Evolutionary conservation across 2,888 invertebrate species (phyloP), one percentile per base, ranked within the genome.

Genomic region (Cinara cedri): DNA sequence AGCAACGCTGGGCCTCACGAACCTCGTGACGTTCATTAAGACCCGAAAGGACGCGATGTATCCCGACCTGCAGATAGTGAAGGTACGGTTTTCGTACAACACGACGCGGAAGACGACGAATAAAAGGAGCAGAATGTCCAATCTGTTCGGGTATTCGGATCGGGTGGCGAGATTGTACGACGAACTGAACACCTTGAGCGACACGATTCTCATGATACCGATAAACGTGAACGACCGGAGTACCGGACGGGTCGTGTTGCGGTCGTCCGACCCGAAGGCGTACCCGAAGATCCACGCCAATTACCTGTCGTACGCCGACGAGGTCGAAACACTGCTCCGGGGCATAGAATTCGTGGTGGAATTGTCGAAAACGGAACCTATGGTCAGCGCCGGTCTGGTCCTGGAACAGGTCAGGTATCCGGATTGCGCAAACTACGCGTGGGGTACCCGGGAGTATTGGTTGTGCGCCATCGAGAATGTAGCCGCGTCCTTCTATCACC

Each of bases 11-110:
- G 81, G 81, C 14, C 16, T 74, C 3, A 34, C 65, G 1, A 62
- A 46, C 19, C 62, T 72, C 9, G 16, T 66, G 21, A 26, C n/a
- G 21, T 74, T 74, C 51, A 26, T 74, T 11, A 71, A 80, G 55
- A 78, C 81, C 19, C 21, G 8, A 10, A 26, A 10, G 13, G 1
- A 1, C 51, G 21, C n/a, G 46, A 72, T 81, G 9, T 89, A 89
- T 84, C 90, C 91, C 0, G 89, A 91, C 83, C 84, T 90, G n/a
- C 88, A 90, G 84, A 84, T 88, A 11, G 86, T 88, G 74, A 87
- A 89, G 63, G 60, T 86, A 0, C 85, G 86, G 9, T 86, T 88
- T 49, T 85, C 87, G 0, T 87, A 87, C 84, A 83, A 83, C 72
- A 83, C 75, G 74, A 83, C 70, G 0, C 16, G 68, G 49, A 34